A percentile compares a stretch with the other conserved stretches of the same genome.
Conservation (phyloP, 2,113 vertebrate species). For the Vulpes ferrilata region DNA sequence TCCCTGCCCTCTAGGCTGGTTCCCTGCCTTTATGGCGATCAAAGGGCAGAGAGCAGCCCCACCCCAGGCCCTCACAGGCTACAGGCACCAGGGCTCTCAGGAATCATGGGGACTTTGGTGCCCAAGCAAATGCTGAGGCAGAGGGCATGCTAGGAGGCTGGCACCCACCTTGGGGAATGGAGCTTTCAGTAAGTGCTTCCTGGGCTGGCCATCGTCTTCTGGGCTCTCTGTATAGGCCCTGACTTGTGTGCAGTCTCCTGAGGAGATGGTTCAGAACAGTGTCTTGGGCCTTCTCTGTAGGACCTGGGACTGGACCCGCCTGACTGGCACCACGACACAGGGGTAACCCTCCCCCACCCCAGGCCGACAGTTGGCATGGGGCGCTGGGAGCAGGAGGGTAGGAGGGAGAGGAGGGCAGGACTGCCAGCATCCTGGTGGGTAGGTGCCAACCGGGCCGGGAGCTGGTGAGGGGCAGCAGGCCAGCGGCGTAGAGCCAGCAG, state of each 20-base stretch:
- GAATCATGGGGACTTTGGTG: conserved; percentile 78
- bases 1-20: conserved; percentile 77
- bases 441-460: conserved; percentile 85
- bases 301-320: conserved; percentile 46
- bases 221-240: neutral
- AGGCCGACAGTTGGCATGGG: conserved; percentile 82
- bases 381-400: conserved; percentile 76
- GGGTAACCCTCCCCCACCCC: conserved; percentile 81
- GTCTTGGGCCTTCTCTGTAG: conserved; percentile 63
- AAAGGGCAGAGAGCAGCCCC: conserved; percentile 84
- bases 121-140: conserved; percentile 71
- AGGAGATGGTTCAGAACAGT: conserved; percentile 52
- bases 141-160: conserved; percentile 49
- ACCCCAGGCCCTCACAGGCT: conserved; percentile 70
- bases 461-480: conserved; percentile 84
- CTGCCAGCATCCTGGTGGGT: conserved; percentile 86
- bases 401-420: conserved; percentile 80
- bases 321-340: conserved; percentile 70
- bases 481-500: conserved; percentile 82
- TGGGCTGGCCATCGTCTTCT: neutral
- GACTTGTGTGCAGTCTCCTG: neutral
- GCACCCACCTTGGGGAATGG: conserved; percentile 48
- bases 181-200: neutral
- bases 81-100: conserved; percentile 52
- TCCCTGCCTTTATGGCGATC: conserved; percentile 83